Evolutionary conservation across 2,797 vertebrate genomes (phyloP), one percentile per base, ranked within the genome.

Genomic region (Tragopan temminckii): DNA sequence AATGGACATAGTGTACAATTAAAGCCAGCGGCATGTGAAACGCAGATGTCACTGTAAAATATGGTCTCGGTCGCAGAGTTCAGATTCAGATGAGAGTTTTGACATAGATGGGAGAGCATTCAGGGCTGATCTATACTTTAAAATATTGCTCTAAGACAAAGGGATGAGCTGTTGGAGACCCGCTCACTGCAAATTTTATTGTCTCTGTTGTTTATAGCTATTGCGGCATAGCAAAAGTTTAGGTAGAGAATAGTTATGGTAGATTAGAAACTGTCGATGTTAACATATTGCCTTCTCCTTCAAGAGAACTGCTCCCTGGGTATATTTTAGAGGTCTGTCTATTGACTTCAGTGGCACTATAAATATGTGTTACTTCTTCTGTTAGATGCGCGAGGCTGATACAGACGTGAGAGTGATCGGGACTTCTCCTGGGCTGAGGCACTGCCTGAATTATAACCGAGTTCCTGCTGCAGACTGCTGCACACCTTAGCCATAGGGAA

Each of bases 321-420:
- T 91, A 38, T 92, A 40, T 90, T 97, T 97, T 91, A 95, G 77
- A 84, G 52, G 38, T 80, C 77, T 94, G 74, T 79, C 92, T 93
- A 68, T 85, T 94, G 88, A 90, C 92, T 95, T 86, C 0, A 0
- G 83, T 88, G 94, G 84, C 91, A 91, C 85, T 68, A 82, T 95
- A 95, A 93, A 95, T 95, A 88, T 13, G 45, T 88, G 92, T 88
- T 91, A 62, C 75, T 68, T 85, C 85, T 82, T 72, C 27, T 55
- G 45, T 68, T 88, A 91, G 91, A 61, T 89, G 70, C 79, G 61
- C 1, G 3, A 64, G 71, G 82, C 80, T 81, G 77, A 92, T 85
- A 80, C 40, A 81, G 82, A 84, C 42, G 67, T 55, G 85, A 90
- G 77, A 58, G 40, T 33, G 74, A 92, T 79, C 67, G 75, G 38